These are phyloP conservation scores for Megatriorchis doriae DNA, from an alignment of 2,113 vertebrate genomes.

Conservation along the genomic window DNA sequence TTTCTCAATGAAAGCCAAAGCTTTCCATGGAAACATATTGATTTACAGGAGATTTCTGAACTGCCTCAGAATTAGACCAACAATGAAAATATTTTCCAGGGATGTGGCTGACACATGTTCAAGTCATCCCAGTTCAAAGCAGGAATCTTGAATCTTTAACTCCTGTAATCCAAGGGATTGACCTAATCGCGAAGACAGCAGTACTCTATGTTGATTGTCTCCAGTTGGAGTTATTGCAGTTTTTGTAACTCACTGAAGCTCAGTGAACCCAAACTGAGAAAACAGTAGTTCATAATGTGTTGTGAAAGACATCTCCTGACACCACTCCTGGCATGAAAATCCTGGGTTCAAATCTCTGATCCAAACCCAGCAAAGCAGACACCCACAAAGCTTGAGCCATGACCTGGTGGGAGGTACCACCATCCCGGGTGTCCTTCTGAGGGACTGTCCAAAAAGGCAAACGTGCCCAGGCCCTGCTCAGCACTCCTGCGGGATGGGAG, in stretches of 20 bases:
- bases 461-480: neutral
- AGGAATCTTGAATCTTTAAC: neutral
- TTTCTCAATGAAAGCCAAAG: neutral
- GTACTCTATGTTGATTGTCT: neutral
- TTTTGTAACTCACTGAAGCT: neutral
- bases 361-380: neutral
- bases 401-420: neutral
- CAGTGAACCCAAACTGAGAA: neutral
- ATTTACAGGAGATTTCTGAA: neutral
- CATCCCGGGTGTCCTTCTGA: neutral
- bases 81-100: neutral
- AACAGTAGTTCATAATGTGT: neutral
- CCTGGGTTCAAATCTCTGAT: neutral
- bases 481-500: neutral
- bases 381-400: neutral
- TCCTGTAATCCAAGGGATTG: neutral
- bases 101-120: neutral
- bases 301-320: neutral
- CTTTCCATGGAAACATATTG: neutral
- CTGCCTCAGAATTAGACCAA: neutral
- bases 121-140: neutral
- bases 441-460: neutral
- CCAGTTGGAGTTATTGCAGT: neutral
- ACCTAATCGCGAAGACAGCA: neutral
- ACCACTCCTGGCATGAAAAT: neutral